These are phyloP conservation scores for Sinocyclocheilus rhinocerous DNA, from an alignment of 2,113 vertebrate genomes.

Conservation along the genomic window DNA sequence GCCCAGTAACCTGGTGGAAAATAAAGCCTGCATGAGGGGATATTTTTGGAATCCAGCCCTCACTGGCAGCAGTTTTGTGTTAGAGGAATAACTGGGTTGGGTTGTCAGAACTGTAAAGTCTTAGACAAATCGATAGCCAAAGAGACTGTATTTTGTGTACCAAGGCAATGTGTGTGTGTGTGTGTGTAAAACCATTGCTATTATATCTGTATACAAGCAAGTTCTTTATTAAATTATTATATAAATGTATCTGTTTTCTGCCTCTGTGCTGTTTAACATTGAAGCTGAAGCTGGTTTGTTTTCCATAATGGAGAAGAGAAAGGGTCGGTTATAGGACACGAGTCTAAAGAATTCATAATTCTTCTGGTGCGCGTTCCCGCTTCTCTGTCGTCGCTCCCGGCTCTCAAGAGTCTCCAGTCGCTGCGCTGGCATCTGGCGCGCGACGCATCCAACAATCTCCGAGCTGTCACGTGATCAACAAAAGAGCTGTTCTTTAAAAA, in stretches of 20 bases:
- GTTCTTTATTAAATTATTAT: slow-evolving; percentile 43
- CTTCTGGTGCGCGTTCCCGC: slow-evolving; percentile 14
- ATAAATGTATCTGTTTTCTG: background rate
- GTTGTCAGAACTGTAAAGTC: background rate
- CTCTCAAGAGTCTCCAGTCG: slow-evolving; percentile 43
- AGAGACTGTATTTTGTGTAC: slow-evolving; percentile 22
- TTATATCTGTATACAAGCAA: slow-evolving; percentile 1
- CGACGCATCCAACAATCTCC: slow-evolving; percentile 6
- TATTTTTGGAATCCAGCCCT: slow-evolving; percentile 30
- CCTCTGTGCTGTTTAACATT: background rate
- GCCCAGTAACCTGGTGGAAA: background rate
- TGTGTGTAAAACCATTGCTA: background rate
- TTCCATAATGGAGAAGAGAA: background rate
- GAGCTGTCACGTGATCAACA: slow-evolving; percentile 54
- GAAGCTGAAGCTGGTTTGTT: background rate
- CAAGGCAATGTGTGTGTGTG: background rate
- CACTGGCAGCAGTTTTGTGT: slow-evolving; percentile 14
- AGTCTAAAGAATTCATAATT: background rate
- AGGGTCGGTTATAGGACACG: background rate
- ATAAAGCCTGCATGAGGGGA: background rate
- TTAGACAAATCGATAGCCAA: slow-evolving; percentile 26
- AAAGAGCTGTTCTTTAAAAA: background rate
- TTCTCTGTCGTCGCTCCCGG: background rate
- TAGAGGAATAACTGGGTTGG: slow-evolving; percentile 32
- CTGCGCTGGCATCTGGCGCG: slow-evolving; percentile 74